Conservation (phyloP, 2,797 vertebrate species). For the Labroides dimidiatus region DNA sequence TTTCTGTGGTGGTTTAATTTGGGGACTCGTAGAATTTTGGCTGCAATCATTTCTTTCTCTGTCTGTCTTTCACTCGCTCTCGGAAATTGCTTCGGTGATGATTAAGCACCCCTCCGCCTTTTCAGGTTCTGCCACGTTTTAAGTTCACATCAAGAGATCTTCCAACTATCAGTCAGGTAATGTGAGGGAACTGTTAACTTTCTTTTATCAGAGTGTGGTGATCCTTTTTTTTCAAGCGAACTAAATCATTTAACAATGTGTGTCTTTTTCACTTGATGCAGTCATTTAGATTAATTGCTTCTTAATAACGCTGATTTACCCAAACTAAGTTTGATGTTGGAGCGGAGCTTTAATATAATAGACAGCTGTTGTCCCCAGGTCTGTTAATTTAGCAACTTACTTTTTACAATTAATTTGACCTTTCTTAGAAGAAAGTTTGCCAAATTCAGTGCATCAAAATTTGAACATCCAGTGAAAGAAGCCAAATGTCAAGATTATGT, state of each 20-base stretch:
- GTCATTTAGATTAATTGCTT: conserved; percentile 12
- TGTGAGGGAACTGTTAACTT: conserved; percentile 53
- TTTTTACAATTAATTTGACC: conserved; percentile 6
- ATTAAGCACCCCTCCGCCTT: conserved; percentile 42
- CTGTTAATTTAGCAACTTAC: background rate
- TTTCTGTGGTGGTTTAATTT: conserved; percentile 64
- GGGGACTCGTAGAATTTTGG: conserved; percentile 58
- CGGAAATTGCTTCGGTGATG: conserved; percentile 60
- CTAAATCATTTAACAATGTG: conserved; percentile 19
- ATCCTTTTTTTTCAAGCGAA: conserved; percentile 44
- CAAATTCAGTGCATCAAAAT: background rate
- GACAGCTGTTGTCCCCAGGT: background rate
- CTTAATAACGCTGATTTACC: background rate
- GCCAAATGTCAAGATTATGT: conserved; percentile 22
- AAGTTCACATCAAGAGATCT: conserved; percentile 55
- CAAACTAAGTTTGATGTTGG: conserved; percentile 17
- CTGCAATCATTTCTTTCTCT: conserved; percentile 58
- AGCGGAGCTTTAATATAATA: background rate
- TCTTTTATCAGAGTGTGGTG: conserved; percentile 35
- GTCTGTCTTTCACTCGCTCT: conserved; percentile 23
- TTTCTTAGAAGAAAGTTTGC: background rate
- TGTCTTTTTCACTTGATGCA: conserved; percentile 6
- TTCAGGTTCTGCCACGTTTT: conserved; percentile 53
- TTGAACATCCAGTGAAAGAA: background rate
- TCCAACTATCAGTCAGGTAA: conserved; percentile 58